A percentile compares a stretch with the other conserved stretches of the same genome.
phyloP scores from a whole-genome alignment of 2,797 vertebrate species.

The Poliocrania exsul region DNA sequence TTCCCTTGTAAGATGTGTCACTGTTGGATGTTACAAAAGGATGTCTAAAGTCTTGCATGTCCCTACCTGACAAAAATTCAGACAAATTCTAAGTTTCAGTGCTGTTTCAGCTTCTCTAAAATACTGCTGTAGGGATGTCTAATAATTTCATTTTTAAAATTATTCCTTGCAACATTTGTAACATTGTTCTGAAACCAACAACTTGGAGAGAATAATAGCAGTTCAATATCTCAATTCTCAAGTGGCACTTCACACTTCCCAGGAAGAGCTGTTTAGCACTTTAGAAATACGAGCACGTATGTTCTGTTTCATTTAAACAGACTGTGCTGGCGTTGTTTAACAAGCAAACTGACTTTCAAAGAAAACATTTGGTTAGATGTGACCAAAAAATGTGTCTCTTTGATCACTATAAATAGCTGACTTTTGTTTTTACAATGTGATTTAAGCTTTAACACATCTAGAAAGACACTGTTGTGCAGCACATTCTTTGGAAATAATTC shows the following conservation, averaged over 20 bases:
- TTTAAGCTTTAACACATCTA: background rate
- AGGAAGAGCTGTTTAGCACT: background rate
- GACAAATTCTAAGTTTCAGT: background rate
- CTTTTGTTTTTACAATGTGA: background rate
- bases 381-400: background rate
- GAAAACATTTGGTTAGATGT: constrained; percentile 20
- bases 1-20: background rate
- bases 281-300: background rate
- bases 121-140: background rate
- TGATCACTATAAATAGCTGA: constrained; percentile 23
- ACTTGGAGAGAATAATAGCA: background rate
- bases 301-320: constrained; percentile 16
- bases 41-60: background rate
- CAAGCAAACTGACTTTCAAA: background rate
- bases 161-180: background rate
- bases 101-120: background rate
- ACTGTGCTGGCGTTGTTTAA: background rate
- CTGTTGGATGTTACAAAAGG: background rate
- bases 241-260: background rate
- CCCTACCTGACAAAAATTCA: background rate
- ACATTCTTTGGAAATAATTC: background rate
- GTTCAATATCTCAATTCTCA: background rate
- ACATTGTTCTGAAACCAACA: background rate
- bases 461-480: background rate
- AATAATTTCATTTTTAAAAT: background rate